Evolutionary conservation across 2,888 invertebrate species (phyloP).

Genomic region (Nemapogon koenigi): DNA sequence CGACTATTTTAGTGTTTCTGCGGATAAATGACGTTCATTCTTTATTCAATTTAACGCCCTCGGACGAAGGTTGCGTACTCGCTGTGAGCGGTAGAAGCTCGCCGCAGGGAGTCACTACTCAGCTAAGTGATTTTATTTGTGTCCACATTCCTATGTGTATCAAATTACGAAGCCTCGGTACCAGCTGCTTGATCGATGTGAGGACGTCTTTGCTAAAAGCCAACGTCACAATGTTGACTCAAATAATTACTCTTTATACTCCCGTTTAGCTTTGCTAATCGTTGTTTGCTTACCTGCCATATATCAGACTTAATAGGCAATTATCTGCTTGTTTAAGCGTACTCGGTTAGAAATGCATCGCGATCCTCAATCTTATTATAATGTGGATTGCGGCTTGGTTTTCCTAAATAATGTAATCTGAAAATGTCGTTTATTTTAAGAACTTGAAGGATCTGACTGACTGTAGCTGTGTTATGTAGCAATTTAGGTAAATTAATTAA

Average conservation of each 20-base stretch:
- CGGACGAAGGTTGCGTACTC: slow-evolving; percentile 9
- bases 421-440: too few relatives aligned
- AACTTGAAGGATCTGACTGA: too few relatives aligned
- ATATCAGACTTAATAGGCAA: too few relatives aligned
- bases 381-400: too few relatives aligned
- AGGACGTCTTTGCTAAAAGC: slow-evolving; percentile 42
- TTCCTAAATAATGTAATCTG: too few relatives aligned
- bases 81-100: slow-evolving; percentile 42
- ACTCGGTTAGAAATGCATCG: too few relatives aligned
- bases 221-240: slow-evolving; percentile 19
- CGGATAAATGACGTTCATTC: slow-evolving; percentile 41
- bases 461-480: too few relatives aligned
- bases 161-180: slow-evolving; percentile 49
- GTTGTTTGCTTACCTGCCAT: too few relatives aligned
- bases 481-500: too few relatives aligned
- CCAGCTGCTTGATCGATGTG: slow-evolving; percentile 59
- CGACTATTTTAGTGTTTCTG: slow-evolving; percentile 37
- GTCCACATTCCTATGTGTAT: slow-evolving; percentile 61
- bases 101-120: slow-evolving; percentile 53
- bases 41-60: slow-evolving; percentile 39
- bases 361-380: too few relatives aligned
- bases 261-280: slow-evolving; percentile 1
- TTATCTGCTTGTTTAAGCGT: too few relatives aligned
- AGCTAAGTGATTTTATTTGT: slow-evolving; percentile 64
- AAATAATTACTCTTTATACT: slow-evolving; percentile 21